phyloP scores from a whole-genome alignment of 2,888 invertebrate species.

The Mimas tiliae region DNA sequence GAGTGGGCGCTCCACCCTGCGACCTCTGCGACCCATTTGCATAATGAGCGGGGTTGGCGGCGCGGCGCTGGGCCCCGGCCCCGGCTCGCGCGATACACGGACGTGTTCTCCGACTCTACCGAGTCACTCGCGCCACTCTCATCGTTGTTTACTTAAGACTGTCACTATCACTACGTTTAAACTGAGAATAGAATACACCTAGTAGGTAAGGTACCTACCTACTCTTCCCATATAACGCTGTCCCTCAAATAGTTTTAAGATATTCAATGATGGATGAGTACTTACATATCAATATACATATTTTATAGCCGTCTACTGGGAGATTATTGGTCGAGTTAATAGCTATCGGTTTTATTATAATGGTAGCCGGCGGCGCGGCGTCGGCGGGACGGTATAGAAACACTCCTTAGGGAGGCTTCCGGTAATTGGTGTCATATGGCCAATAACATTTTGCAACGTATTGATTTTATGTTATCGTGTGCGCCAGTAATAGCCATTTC shows the following conservation, averaged over 20 bases:
- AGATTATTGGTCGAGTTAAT: constrained; percentile 24
- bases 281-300: constrained; percentile 23
- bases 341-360: constrained; percentile 20
- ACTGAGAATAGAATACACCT: too few relatives aligned
- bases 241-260: background rate
- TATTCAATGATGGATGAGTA: background rate
- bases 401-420: constrained; percentile 20
- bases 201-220: too few relatives aligned
- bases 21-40: constrained; percentile 66
- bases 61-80: constrained; percentile 35
- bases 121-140: background rate
- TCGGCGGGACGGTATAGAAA: constrained; percentile 12
- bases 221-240: background rate
- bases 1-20: constrained; percentile 33
- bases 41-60: constrained; percentile 57
- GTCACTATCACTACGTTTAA: background rate
- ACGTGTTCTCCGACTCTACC: constrained; percentile 29
- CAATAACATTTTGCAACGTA: constrained; percentile 24
- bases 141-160: too few relatives aligned
- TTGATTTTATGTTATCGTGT: constrained; percentile 31
- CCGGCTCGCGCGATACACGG: constrained; percentile 33
- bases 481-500: constrained; percentile 37
- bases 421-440: constrained; percentile 21
- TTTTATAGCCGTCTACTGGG: background rate
- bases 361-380: constrained; percentile 5